Conservation (phyloP, 2,888 invertebrate genomes). For the Hymenopus coronatus region DNA sequence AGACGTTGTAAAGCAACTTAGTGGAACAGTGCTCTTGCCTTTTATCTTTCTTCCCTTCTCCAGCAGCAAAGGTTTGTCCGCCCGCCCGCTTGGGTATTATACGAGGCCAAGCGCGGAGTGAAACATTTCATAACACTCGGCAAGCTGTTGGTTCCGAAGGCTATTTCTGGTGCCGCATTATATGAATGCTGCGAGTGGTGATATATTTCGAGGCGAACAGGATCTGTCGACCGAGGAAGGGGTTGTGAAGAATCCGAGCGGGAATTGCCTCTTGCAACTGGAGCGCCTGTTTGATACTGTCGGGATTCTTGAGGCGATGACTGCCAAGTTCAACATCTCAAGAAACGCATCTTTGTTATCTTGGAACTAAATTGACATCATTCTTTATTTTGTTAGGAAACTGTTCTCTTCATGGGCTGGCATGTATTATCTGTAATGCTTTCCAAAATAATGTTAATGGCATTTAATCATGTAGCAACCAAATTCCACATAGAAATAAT, state of each 20-base stretch:
- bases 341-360: too few species aligned
- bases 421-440: too few species aligned
- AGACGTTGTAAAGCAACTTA: not conserved
- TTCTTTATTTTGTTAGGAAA: too few species aligned
- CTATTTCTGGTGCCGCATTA: not conserved
- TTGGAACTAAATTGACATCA: too few species aligned
- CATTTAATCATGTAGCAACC: too few species aligned
- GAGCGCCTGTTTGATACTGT: not conserved
- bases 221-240: not conserved
- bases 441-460: too few species aligned
- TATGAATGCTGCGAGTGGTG: constrained; percentile 7
- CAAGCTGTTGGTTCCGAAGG: not conserved
- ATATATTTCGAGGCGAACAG: constrained; percentile 12
- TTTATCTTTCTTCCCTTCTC: not conserved
- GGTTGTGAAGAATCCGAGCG: not conserved
- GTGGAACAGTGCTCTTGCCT: not conserved
- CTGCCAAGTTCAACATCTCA: not conserved
- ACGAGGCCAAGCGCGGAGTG: not conserved
- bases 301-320: not conserved
- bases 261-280: not conserved
- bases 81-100: not conserved
- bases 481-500: too few species aligned
- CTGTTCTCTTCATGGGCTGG: too few species aligned
- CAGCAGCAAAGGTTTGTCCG: not conserved
- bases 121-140: constrained; percentile 18